phyloP scores from a whole-genome alignment of 2,113 vertebrate species.

The Isurus oxyrinchus region DNA sequence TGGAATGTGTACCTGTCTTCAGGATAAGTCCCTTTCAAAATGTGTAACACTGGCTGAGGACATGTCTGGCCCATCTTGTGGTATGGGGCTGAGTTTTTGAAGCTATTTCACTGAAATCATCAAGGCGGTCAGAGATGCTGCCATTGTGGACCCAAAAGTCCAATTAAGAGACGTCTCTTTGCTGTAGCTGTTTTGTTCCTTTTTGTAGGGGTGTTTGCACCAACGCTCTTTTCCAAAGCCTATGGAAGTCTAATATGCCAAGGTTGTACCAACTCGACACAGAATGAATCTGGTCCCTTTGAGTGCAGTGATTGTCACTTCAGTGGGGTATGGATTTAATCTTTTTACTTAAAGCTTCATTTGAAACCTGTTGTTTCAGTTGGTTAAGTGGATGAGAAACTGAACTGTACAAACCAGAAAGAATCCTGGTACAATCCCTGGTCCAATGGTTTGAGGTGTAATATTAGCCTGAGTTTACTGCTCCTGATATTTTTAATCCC shows the following conservation, averaged over 20 bases:
- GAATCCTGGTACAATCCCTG: background rate
- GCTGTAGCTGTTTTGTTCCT: background rate
- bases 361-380: background rate
- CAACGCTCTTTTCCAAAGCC: conserved; percentile 78
- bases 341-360: background rate
- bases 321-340: conserved; percentile 58
- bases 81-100: background rate
- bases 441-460: background rate
- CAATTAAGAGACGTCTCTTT: background rate
- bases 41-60: background rate
- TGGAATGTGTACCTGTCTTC: background rate
- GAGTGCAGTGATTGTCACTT: conserved; percentile 74
- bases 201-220: conserved; percentile 72
- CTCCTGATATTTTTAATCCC: background rate
- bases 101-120: background rate
- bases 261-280: conserved; percentile 62
- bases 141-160: background rate
- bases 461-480: background rate
- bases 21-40: background rate
- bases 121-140: background rate
- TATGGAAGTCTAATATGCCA: conserved; percentile 75
- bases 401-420: background rate
- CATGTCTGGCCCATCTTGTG: background rate
- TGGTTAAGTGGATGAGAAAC: background rate
- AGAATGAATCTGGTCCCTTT: conserved; percentile 59